Base-by-base conservation (phyloP, 2,888 invertebrate genomes). In the Epinotia brunnichana region DNA sequence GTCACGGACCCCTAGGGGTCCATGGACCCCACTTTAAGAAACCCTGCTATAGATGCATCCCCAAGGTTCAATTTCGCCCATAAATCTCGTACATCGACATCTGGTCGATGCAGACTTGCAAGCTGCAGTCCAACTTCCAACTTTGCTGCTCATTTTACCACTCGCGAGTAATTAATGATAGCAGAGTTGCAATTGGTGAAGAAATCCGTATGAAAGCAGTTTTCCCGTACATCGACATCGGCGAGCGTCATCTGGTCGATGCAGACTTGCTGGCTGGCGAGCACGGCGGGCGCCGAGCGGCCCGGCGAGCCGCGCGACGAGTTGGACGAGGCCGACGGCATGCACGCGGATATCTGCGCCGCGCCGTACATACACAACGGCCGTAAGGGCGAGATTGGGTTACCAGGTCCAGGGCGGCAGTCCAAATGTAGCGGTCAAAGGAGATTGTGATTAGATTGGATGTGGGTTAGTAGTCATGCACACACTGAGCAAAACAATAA, bases 221-320 rank as follows among this genome's bases (percentile, higher is more conserved):
- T 29, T 5, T 13, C 15, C 5, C 95, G 93, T 95, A 96, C 96
- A 94, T 96, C 96, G 86, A 96, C 95, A 87, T 96, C 96, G 75
- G 94, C 93, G 81, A 95, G 95, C 84, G 95, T 94, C 95, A 96
- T 95, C 94, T 95, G 95, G 88, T 96, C 96, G 90, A 96, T 95
- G 96, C 96, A 96, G 93, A 96, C 96, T 94, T 96, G 96, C 85
- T 95, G 95, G 84, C 95, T 82, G 77, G 94, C 90, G 66, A 95
- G 93, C 79, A 94, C 94, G 62, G 94, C 89, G 76, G 90, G 86
- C 76, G 89, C 88, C 76, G 90, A 88, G 84, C 89, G 90, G 82
- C 80, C 78, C 72, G 78, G 69, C 76, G 91, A 90, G 72, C 90
- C 82, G 78, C 90, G 89, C 68, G 90, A 91, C 87, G 87, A 92